Percentiles rank a stretch among this genome's conserved stretches.
Conservation (phyloP, 2,113 vertebrate species). For the Zosterops hypoxanthus region DNA sequence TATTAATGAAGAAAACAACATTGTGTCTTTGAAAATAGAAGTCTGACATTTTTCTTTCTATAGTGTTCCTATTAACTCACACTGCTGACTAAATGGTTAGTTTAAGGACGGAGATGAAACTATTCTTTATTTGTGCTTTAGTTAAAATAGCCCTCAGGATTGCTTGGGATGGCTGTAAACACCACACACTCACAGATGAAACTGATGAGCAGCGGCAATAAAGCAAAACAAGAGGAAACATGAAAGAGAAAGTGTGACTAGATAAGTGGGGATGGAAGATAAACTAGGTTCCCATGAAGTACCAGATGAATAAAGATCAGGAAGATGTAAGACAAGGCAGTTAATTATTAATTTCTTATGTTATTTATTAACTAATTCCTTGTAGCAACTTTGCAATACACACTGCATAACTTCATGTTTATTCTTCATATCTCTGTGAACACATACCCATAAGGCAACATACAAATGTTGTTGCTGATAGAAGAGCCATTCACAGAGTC, state of each 20-base stretch:
- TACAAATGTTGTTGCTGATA: background rate
- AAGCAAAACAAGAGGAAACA: background rate
- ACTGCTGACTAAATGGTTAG: background rate
- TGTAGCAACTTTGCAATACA: background rate
- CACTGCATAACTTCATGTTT: background rate
- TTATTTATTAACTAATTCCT: conserved; percentile 17
- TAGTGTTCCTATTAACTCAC: background rate
- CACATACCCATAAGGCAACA: background rate
- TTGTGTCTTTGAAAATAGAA: background rate
- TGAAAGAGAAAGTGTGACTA: background rate
- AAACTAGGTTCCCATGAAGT: background rate
- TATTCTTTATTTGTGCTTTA: background rate
- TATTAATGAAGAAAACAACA: background rate
- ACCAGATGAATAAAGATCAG: background rate
- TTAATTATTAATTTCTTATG: conserved; percentile 16
- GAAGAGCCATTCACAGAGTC: background rate
- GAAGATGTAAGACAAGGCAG: background rate
- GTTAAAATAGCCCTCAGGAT: background rate
- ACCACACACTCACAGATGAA: background rate
- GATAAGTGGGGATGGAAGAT: background rate
- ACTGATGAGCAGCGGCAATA: background rate
- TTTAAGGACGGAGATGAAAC: background rate
- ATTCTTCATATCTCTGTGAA: background rate
- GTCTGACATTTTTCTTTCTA: background rate
- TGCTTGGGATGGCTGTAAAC: background rate